A percentile compares a stretch with the other conserved stretches of the same genome.
phyloP scores from a whole-genome alignment of 2,113 vertebrate species.

The Sciurus niger region DNA sequence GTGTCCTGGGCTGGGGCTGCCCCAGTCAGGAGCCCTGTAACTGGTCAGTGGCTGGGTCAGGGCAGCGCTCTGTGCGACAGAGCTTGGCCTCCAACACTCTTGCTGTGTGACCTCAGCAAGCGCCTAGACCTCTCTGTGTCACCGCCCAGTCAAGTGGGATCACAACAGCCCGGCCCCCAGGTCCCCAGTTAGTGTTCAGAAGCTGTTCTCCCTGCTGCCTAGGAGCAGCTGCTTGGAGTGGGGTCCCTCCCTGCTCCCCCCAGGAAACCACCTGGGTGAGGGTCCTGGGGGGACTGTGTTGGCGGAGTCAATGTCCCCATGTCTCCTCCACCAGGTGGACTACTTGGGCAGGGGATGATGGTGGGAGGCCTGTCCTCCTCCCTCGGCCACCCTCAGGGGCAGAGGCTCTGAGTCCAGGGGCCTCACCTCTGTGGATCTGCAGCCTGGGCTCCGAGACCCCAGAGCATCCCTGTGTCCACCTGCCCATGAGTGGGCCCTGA shows the following conservation, averaged over 20 bases:
- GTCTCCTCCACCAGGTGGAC: background rate
- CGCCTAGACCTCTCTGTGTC: background rate
- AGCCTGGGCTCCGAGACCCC: background rate
- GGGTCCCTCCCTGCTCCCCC: background rate
- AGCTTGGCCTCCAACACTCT: rapidly evolving
- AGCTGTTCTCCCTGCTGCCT: background rate
- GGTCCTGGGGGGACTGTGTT: background rate
- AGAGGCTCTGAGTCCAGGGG: no score
- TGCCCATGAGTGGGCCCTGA: no score
- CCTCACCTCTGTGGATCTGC: no score
- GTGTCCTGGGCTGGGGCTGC: rapidly evolving
- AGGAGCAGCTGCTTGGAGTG: background rate
- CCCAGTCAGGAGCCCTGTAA: background rate
- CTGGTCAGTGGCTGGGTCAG: background rate
- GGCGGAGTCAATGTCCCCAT: background rate
- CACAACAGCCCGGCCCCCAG: background rate
- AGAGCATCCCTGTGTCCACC: background rate
- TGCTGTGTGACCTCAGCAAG: background rate
- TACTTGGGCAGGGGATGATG: background rate
- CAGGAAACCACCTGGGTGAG: background rate
- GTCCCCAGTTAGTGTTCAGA: background rate
- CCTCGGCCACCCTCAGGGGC: no score
- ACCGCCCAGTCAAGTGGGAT: background rate
- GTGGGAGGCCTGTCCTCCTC: background rate
- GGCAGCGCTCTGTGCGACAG: rapidly evolving